Evolutionary conservation across 2,797 vertebrate genomes (phyloP), one percentile per base, ranked within the genome.

Genomic region (Mormyrops attenuatus): DNA sequence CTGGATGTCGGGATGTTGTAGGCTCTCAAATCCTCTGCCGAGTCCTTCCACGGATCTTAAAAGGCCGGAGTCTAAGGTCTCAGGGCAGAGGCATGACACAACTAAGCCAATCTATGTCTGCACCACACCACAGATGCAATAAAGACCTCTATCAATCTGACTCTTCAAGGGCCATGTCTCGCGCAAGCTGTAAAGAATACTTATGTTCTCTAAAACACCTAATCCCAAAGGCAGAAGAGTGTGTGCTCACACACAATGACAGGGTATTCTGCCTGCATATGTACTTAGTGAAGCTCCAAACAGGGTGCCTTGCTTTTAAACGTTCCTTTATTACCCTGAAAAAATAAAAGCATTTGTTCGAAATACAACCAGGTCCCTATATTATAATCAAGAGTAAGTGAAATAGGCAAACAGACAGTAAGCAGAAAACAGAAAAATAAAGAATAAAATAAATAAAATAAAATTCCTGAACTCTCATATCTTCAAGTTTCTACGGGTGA

Each of bases 81-180:
- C 20, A 55, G 88, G 60, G 88, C 82, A 34, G 44, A 34, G 3
- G 5, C 22, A 52, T 93, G 89, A 93, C 91, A 92, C 94, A 38
- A 44, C 93, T 94, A 94, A 93, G 94, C 93, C 94, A 94, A 94
- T 95, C 94, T n/a, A n/a, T 55, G 57, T n/a, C 57, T 95, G 94
- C 95, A 93, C 93, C 92, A 91, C 94, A 92, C 90, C 87, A 91
- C 92, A 93, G 93, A 93, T 93, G 90, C 88, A 89, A 85, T 30
- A 84, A 52, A 85, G 52, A 69, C 57, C 88, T 92, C 93, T 94
- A 95, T 96, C 95, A 95, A 95, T 96, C 94, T 95, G 92, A 91
- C 57, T 91, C 92, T 91, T 92, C 93, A 92, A 93, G 84, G 92
- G 90, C 87, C 90, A 89, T 89, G 55, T 52, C 38, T 86, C 55